phyloP scores from a whole-genome alignment of 2,113 vertebrate genomes.

The Myiozetetes cayanensis region DNA sequence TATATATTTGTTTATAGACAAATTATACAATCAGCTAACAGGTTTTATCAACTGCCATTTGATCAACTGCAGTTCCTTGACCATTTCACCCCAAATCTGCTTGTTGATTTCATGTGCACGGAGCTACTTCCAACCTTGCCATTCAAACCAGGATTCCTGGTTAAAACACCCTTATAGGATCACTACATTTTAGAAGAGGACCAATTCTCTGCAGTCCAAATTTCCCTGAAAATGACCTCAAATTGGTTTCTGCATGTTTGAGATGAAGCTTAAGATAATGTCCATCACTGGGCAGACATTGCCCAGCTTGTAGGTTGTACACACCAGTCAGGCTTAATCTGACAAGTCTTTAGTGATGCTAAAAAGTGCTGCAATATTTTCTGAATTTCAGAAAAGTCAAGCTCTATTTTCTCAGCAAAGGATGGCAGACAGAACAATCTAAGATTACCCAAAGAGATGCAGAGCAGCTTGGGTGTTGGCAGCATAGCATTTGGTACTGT shows the following conservation, averaged over 20 bases:
- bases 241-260: not conserved
- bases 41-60: not conserved
- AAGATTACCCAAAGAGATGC: not conserved
- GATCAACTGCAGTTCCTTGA: constrained; percentile 21
- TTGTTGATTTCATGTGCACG: not conserved
- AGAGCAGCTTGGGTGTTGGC: not conserved
- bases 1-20: not conserved
- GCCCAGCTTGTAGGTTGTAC: not conserved
- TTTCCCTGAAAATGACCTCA: not conserved
- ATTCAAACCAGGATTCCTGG: not conserved
- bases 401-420: not conserved
- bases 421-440: not conserved
- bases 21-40: not conserved
- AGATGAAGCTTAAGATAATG: not conserved
- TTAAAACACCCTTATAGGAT: not conserved
- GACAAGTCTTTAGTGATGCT: not conserved
- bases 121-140: not conserved
- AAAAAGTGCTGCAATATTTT: not conserved
- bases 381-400: not conserved
- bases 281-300: not conserved
- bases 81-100: not conserved
- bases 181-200: not conserved
- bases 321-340: not conserved
- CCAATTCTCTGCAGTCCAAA: not conserved
- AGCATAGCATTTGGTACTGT: not conserved